phyloP scores from a whole-genome alignment of 53 echinoderm and acorn worm species.

The Crossaster papposus region DNA sequence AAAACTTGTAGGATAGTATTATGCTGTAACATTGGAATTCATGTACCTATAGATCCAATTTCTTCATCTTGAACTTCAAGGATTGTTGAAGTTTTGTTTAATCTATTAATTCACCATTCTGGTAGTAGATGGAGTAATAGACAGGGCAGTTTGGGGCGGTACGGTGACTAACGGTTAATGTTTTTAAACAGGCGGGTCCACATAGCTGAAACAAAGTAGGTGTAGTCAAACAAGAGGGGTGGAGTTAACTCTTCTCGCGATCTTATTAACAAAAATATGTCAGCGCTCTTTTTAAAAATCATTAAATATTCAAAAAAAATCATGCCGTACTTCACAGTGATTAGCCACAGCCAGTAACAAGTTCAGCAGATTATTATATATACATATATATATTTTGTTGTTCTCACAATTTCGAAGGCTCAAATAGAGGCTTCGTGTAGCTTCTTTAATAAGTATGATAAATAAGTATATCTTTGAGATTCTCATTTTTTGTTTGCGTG shows the following conservation, averaged over 20 bases:
- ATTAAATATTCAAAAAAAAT: neutral
- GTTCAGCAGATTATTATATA: too few relatives aligned
- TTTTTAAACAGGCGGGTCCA: neutral
- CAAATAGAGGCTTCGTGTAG: neutral
- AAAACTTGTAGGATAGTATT: neutral
- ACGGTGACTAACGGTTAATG: neutral
- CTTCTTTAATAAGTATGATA: neutral
- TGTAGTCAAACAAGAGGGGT: neutral
- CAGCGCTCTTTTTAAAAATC: neutral
- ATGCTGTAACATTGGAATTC: neutral
- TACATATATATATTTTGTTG: too few relatives aligned
- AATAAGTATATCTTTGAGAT: neutral
- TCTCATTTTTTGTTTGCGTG: neutral
- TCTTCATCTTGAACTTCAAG: neutral
- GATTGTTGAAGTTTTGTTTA: neutral
- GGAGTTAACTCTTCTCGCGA: neutral
- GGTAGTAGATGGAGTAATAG: too few relatives aligned
- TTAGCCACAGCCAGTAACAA: neutral
- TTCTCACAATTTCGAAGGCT: neutral
- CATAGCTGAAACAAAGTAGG: neutral
- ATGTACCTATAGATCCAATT: neutral
- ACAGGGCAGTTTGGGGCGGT: neutral
- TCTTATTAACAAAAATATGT: neutral
- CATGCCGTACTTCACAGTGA: neutral
- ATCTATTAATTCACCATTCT: neutral